These are phyloP conservation scores for Oedothorax gibbosus DNA, from an alignment of 1,140 invertebrate genomes.

Conservation along the genomic window DNA sequence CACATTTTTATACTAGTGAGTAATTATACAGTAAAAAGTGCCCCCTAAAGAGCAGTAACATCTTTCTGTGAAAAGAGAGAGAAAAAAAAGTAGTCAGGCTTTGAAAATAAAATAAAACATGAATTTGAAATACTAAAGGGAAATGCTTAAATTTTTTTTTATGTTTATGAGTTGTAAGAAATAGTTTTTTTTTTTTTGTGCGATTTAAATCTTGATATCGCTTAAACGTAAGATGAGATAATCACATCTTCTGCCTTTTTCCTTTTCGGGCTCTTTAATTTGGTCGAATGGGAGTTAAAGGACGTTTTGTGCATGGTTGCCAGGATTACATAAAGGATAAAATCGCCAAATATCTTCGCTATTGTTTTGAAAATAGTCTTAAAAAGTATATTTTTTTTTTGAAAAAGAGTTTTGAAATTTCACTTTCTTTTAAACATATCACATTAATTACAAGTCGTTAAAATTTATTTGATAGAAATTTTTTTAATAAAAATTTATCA, in stretches of 20 bases:
- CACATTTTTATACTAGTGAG: conserved; percentile 38
- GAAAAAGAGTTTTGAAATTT: too few relatives aligned
- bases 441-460: too few relatives aligned
- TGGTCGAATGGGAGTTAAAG: conserved; percentile 52
- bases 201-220: conserved; percentile 51
- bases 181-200: not conserved
- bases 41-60: conserved; percentile 10
- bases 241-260: conserved; percentile 30
- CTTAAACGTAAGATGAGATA: conserved; percentile 33
- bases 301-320: conserved; percentile 25
- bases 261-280: conserved; percentile 36
- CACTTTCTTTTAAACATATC: too few relatives aligned
- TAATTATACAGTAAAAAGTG: conserved; percentile 43
- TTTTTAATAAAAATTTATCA: too few relatives aligned
- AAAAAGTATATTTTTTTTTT: too few relatives aligned
- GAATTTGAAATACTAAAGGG: conserved; percentile 13
- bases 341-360: too few relatives aligned
- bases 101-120: conserved; percentile 43
- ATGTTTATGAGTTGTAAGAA: not conserved
- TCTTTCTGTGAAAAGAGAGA: conserved; percentile 3
- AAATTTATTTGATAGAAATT: too few relatives aligned
- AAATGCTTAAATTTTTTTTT: not conserved
- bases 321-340: too few relatives aligned
- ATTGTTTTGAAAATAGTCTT: too few relatives aligned
- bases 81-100: conserved; percentile 6